Base-by-base conservation (phyloP, 2,888 invertebrate genomes). In the Parelbella ahira region DNA sequence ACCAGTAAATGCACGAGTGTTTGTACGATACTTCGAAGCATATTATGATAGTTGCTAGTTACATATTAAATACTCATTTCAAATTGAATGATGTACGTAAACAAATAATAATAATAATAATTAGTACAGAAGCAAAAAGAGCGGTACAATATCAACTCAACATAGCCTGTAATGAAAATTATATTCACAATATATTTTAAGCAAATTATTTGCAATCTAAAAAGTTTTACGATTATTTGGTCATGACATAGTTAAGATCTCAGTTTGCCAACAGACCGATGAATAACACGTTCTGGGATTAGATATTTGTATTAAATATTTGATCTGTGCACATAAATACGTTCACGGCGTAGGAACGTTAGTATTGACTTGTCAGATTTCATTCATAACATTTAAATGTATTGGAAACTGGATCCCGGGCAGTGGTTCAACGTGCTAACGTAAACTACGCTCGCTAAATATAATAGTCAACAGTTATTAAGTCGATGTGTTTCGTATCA, bases 221-320 rank as follows among this genome's bases (percentile, higher is more conserved):
- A 36, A 18, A n/a, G 23, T 13, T 23, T 23, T 33, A 18, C 18
- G 7, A 27, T 36, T 27, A 27, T 27, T 36, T 25, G 36, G 27
- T 36, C 27, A 27, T 36, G 36, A 27, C 36, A 19, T 19, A 25
- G 25, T 36, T 36, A 27, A 27, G 19, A 25, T 18, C 7, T n/a
- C 10, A 36, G 24, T 25, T 36, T 36, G 15, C 25, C 15, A 36
- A 36, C 18, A 25, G 34, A 36, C 8, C 24, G 34, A 15, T 24
- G 23, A 33, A 33, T 13, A 18, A 18, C 24, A 36, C 34, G 34
- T 36, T 36, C 34, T 24, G 3, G 9, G 18, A 25, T 18, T 18
- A 25, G 7, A 7, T 36, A 18, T 36, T 36, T 15, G 25, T 24
- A 15, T 23, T 15, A 23, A 23, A 24, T 24, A 23, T 34, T 34